These are phyloP conservation scores for Steinernema carpocapsae DNA, from an alignment of 2,888 invertebrate genomes.

Conservation along the genomic window DNA sequence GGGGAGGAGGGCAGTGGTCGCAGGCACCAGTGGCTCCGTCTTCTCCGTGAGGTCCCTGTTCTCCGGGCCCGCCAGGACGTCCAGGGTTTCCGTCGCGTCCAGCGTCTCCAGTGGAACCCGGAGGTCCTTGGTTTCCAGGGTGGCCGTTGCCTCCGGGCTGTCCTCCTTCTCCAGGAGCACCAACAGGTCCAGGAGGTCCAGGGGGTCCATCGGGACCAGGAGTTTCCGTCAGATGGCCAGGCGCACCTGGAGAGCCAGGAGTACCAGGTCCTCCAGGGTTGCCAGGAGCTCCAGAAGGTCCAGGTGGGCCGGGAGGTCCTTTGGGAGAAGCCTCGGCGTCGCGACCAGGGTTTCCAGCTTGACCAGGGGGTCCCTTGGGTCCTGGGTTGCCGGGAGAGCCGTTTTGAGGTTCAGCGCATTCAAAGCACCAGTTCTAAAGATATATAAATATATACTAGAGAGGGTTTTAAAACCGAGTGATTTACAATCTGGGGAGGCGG, in stretches of 20 bases:
- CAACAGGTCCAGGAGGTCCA: conserved; percentile 1
- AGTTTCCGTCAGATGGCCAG: not conserved
- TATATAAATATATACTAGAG: not conserved
- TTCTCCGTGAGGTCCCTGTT: conserved; percentile 18
- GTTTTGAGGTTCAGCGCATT: not conserved
- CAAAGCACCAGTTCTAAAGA: conserved; percentile 7
- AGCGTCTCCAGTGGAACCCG: conserved; percentile 4
- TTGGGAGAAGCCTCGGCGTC: not conserved
- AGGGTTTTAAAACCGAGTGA: not conserved
- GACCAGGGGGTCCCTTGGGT: conserved; percentile 22
- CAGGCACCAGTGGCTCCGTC: not conserved
- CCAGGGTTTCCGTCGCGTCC: too few relatives aligned
- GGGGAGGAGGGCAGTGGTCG: conserved; percentile 16
- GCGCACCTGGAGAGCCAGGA: not conserved
- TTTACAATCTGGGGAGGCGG: conserved; percentile 8
- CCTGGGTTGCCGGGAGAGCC: conserved; percentile 10
- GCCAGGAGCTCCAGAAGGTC: conserved; percentile 1
- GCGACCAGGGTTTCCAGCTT: not conserved
- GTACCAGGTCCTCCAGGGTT: not conserved
- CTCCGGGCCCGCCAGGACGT: not conserved
- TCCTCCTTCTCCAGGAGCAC: not conserved
- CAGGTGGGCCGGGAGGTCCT: conserved; percentile 6
- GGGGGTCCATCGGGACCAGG: conserved; percentile 23
- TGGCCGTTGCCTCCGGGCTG: conserved; percentile 2
- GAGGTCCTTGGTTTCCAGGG: not conserved